Base-by-base conservation (phyloP, 2,797 vertebrate species). In the Poecilia picta region DNA sequence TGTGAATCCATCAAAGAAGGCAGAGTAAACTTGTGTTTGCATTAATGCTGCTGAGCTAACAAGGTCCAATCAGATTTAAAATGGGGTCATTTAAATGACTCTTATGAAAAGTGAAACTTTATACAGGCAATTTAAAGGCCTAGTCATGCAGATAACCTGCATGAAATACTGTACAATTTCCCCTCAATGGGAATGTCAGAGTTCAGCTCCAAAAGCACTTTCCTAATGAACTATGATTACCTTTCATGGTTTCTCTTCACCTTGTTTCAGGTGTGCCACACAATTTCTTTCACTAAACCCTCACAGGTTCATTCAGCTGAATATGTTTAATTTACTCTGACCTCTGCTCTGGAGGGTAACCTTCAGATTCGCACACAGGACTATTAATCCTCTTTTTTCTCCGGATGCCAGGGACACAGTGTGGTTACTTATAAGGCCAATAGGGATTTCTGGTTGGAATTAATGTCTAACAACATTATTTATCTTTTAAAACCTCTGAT, bases 191-290 rank as follows among this genome's bases (percentile, higher is more conserved):
- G 73, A 83, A 84, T 68, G 82, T 91, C 83, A 83, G 82, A 83
- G 80, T 83, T 90, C 70, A 89, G 87, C 92, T 89, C 79, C 77
- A 74, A 75, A 88, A 89, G 85, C 89, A 86, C 72, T 78, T 92
- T 90, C 88, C 81, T 86, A 91, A 93, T 92, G 80, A 92, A 87
- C 78, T 76, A 33, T 88, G 88, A 94, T 93, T 89, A 92, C 88
- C 86, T 88, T 86, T 87, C 84, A 87, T 85, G 77, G 62, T 79
- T 83, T 85, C 83, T 86, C 62, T 68, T 73, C 79, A 47, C 71
- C 85, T 82, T 78, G 28, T 49, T 91, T 88, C 84, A 90, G 85
- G 88, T 91, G 72, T 81, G 74, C 83, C 57, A 64, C 73, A 73
- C 75, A 77, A n/a, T 87, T 89, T 81, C 23, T 73, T 81, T 84